These are phyloP conservation scores for Ochropleura plecta DNA, from an alignment of 2,888 invertebrate species.

Conservation along the genomic window DNA sequence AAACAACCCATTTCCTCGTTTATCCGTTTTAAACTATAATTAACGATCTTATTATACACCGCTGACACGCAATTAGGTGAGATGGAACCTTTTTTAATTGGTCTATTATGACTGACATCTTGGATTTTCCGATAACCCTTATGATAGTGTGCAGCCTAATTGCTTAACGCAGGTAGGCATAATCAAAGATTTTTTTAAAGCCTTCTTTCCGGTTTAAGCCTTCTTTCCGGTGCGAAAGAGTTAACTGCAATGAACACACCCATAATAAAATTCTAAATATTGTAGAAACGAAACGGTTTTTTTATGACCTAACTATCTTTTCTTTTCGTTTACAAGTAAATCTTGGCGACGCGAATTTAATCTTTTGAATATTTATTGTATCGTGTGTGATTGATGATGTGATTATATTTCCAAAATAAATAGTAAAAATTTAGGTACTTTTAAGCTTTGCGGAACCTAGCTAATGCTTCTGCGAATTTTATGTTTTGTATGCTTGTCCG, in stretches of 20 bases:
- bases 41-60: slow-evolving; percentile 8
- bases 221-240: too few relatives aligned
- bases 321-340: not conserved
- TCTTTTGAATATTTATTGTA: not conserved
- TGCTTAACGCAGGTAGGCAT: not conserved
- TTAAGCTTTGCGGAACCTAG: not conserved
- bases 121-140: not conserved
- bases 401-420: not conserved
- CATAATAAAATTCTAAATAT: too few relatives aligned
- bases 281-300: not conserved
- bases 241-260: too few relatives aligned
- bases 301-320: not conserved
- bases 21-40: slow-evolving; percentile 18
- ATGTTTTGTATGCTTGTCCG: not conserved
- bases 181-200: not conserved
- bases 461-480: not conserved
- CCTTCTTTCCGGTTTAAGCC: too few relatives aligned
- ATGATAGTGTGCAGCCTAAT: too few relatives aligned
- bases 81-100: slow-evolving; percentile 28
- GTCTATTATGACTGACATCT: not conserved
- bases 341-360: not conserved
- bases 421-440: not conserved
- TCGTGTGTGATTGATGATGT: not conserved
- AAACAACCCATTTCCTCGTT: slow-evolving; percentile 4
- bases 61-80: slow-evolving; percentile 18